Percentiles rank a stretch among this genome's conserved stretches.
Conservation (phyloP, 2,113 vertebrate species). For the Choloepus hoffmanni region DNA sequence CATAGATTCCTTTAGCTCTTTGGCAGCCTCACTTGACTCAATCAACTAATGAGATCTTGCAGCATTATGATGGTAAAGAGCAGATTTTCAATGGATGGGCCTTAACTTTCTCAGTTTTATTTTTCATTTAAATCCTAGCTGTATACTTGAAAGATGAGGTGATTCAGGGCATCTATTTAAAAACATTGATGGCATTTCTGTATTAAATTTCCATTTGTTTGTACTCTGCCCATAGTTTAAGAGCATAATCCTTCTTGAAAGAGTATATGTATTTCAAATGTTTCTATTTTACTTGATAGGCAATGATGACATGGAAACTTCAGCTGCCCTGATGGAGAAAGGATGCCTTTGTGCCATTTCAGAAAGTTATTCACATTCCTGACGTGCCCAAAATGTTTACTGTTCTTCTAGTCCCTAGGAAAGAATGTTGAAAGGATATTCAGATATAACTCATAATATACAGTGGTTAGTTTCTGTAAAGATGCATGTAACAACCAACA, state of each 20-base stretch:
- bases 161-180: slow-evolving; percentile 64
- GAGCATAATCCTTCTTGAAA: slow-evolving; percentile 68
- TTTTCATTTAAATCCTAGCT: not conserved
- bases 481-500: not conserved
- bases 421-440: slow-evolving; percentile 15
- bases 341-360: not conserved
- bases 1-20: not conserved
- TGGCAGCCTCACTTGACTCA: not conserved
- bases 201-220: slow-evolving; percentile 62
- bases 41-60: not conserved
- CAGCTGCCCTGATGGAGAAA: not conserved
- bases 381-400: not conserved
- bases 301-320: slow-evolving; percentile 54
- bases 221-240: slow-evolving; percentile 46
- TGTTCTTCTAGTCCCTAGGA: slow-evolving; percentile 47
- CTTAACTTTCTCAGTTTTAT: not conserved
- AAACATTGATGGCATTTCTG: not conserved
- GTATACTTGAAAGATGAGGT: not conserved
- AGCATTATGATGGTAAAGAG: not conserved
- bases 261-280: not conserved
- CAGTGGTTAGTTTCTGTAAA: not conserved
- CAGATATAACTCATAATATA: not conserved
- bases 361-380: slow-evolving; percentile 51
- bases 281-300: slow-evolving; percentile 63
- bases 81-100: not conserved